These are phyloP conservation scores for Megalopta genalis DNA, from an alignment of 1,140 invertebrate species.

Conservation along the genomic window DNA sequence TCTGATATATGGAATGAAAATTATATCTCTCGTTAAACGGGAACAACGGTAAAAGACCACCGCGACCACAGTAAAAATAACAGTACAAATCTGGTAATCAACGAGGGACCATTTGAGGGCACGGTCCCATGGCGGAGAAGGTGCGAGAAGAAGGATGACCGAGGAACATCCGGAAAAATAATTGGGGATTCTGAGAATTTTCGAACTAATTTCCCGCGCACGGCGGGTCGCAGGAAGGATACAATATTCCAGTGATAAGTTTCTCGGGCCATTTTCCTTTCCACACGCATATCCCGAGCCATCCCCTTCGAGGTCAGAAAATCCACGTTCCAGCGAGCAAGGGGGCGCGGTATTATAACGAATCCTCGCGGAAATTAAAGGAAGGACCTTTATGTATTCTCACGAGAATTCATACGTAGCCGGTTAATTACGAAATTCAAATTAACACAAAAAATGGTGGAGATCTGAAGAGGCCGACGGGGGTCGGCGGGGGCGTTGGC, in stretches of 20 bases:
- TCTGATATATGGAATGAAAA: too few relatives aligned
- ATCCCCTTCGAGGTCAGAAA: conserved; percentile 65
- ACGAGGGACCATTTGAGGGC: too few relatives aligned
- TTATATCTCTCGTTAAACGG: too few relatives aligned
- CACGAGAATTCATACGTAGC: conserved; percentile 73
- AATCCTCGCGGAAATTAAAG: conserved; percentile 78
- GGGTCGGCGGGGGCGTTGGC: too few relatives aligned
- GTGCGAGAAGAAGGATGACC: neutral
- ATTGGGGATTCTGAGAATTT: neutral
- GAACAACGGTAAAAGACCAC: too few relatives aligned
- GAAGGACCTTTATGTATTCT: conserved; percentile 76
- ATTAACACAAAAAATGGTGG: conserved; percentile 80
- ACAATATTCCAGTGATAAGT: conserved; percentile 55
- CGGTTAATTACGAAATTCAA: conserved; percentile 81
- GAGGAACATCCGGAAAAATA: neutral
- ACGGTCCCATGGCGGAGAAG: too few relatives aligned
- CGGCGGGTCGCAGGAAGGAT: conserved; percentile 20
- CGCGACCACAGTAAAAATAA: too few relatives aligned
- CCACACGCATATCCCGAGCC: conserved; percentile 31
- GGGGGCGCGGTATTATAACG: conserved; percentile 64
- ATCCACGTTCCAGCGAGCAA: conserved; percentile 61
- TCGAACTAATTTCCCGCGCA: conserved; percentile 33
- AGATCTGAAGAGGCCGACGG: conserved; percentile 62
- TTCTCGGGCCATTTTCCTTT: conserved; percentile 56
- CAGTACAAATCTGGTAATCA: too few relatives aligned